Evolutionary conservation across 1,140 invertebrate species (phyloP), one percentile per base, ranked within the genome.

Genomic region (Drosophila aff.): DNA sequence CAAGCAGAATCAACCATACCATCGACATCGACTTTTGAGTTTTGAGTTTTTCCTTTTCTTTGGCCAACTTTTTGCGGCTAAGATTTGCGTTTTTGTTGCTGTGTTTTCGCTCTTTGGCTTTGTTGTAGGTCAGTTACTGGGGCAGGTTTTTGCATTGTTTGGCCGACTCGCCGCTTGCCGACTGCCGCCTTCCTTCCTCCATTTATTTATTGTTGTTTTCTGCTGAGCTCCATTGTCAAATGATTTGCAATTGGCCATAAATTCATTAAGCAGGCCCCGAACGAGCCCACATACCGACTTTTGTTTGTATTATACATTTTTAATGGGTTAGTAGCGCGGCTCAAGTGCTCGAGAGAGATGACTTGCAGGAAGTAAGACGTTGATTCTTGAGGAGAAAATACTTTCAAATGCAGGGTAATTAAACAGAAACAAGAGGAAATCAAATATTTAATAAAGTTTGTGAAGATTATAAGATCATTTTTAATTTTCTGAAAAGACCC

Each of bases 221-320:
- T 11, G 36, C 15, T 26, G 36, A 57, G 55, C 57, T 79, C 76
- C 44, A 68, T 61, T 76, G 83, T 65, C 83, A 79, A 86, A 71
- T 76, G 74, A 71, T 86, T 86, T 69, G 83, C 82, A 86, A 86
- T 86, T 86, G 82, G 76, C 72, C 71, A 82, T 87, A 76, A 76
- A 82, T 82, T 82, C 61, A 46, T 60, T 74, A 49, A 53, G 46
- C 61, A 41, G 68, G 53, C 36, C 53, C 53, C 33, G 52, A 55
- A 23, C 66, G 60, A 41, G 72, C 58, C 65, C 55, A 68, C 46
- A 74, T 65, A 57, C 64, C 49, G 55, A 47, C 62, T 53, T 57
- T 76, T 73, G 53, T 73, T 52, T 43, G 33, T 38, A 23, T 61
- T 60, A 73, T 50, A 73, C 44, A 38, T 60, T 72, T 73, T 73